Conservation (phyloP, 2,113 vertebrate genomes). For the Mionectes macconnelli region DNA sequence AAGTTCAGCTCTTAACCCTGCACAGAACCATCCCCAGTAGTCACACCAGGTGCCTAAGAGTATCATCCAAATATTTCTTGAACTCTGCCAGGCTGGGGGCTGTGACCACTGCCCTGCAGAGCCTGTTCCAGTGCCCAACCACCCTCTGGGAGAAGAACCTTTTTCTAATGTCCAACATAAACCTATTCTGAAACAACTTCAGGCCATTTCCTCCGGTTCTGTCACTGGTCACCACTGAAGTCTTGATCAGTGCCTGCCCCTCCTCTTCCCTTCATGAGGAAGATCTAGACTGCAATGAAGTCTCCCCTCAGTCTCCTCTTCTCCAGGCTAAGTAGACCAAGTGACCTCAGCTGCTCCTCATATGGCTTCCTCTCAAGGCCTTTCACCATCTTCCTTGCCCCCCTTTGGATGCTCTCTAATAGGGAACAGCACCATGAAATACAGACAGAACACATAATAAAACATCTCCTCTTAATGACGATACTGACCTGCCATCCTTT, state of each 20-base stretch:
- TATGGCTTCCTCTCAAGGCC: neutral
- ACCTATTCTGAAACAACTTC: neutral
- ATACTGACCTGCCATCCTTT: neutral
- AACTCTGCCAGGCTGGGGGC: neutral
- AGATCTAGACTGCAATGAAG: neutral
- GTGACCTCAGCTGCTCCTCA: neutral
- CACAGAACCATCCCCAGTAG: neutral
- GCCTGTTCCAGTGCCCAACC: neutral
- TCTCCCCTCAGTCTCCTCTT: neutral
- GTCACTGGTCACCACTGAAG: neutral
- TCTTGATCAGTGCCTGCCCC: neutral
- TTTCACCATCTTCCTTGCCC: neutral
- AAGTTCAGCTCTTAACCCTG: neutral
- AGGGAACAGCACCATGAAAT: neutral
- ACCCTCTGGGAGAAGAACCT: neutral
- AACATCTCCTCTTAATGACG: neutral
- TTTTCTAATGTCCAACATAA: neutral
- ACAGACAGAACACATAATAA: neutral
- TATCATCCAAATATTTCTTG: neutral
- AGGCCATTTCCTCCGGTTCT: neutral
- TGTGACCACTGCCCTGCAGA: neutral
- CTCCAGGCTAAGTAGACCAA: neutral
- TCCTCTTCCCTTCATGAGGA: neutral
- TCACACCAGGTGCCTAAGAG: neutral
- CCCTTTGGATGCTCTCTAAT: neutral